A percentile compares a stretch with the other conserved stretches of the same genome.
Evolutionary conservation across 2,113 vertebrate species (phyloP).

Genomic region (Prinia subflava): DNA sequence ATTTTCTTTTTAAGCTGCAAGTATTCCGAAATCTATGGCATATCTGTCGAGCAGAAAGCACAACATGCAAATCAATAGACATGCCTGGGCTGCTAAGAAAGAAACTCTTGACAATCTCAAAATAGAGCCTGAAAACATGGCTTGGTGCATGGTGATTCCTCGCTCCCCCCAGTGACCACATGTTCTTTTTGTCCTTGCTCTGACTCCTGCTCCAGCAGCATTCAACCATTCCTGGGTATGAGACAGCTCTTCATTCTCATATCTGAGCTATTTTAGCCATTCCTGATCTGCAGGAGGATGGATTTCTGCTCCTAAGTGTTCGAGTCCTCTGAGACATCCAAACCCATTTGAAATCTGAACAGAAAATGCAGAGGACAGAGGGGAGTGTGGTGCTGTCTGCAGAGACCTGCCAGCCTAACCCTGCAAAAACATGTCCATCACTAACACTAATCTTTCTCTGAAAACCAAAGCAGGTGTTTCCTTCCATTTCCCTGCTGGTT

Average conservation of each 20-base stretch:
- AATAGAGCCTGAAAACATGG: slow-evolving; percentile 4
- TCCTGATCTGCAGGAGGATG: background rate
- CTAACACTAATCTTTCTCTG: background rate
- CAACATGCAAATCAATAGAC: slow-evolving; percentile 57
- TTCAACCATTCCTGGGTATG: background rate
- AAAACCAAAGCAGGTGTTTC: background rate
- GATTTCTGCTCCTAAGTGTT: slow-evolving; percentile 19
- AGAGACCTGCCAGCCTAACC: slow-evolving; percentile 37
- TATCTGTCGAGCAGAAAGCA: slow-evolving; percentile 16
- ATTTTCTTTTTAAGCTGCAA: slow-evolving; percentile 21
- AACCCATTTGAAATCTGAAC: background rate
- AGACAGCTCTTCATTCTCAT: slow-evolving; percentile 6
- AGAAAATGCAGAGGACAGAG: slow-evolving; percentile 17
- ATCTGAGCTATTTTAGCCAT: slow-evolving; percentile 33
- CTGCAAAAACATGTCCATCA: background rate
- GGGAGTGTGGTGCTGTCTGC: slow-evolving; percentile 25
- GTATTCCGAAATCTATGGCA: background rate
- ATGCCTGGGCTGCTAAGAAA: slow-evolving; percentile 12
- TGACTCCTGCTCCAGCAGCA: background rate
- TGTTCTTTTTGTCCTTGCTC: background rate
- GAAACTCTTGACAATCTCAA: background rate
- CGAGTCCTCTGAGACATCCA: slow-evolving; percentile 21
- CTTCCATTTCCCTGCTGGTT: background rate
- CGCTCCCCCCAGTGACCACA: background rate
- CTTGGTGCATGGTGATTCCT: background rate